Evolutionary conservation across 2,888 invertebrate genomes (phyloP).

Genomic region (Corythucha ciliata): DNA sequence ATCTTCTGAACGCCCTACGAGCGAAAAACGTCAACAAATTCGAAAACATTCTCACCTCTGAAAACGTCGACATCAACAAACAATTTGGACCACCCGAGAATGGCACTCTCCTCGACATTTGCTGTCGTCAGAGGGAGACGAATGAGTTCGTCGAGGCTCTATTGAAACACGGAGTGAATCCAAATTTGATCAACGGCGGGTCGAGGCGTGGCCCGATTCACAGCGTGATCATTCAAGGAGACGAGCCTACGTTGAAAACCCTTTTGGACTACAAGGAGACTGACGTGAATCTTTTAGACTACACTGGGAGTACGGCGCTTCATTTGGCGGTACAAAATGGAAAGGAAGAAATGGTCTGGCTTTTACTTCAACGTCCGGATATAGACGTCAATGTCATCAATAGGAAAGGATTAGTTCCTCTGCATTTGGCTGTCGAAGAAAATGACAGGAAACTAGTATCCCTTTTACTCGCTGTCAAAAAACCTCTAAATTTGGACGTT

Average conservation of each 20-base stretch:
- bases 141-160: conserved; percentile 51
- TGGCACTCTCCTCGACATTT: conserved; percentile 53
- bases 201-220: conserved; percentile 56
- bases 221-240: conserved; percentile 51
- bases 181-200: conserved; percentile 49
- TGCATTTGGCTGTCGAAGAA: conserved; percentile 37
- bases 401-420: conserved; percentile 39
- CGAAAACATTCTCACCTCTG: conserved; percentile 19
- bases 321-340: conserved; percentile 46
- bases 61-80: conserved; percentile 35
- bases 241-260: conserved; percentile 44
- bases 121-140: conserved; percentile 41
- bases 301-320: conserved; percentile 48
- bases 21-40: conserved; percentile 22
- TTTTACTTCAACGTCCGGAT: conserved; percentile 38
- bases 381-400: conserved; percentile 40
- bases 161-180: conserved; percentile 52
- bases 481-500: too few relatives aligned
- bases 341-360: conserved; percentile 37
- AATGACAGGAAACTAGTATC: background rate
- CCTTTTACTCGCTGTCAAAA: too few relatives aligned
- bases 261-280: conserved; percentile 45
- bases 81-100: conserved; percentile 48
- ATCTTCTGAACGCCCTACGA: conserved; percentile 20
- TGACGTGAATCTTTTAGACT: conserved; percentile 46